Conservation (phyloP, 2,888 invertebrate genomes). For the Aphodius granarius region DNA sequence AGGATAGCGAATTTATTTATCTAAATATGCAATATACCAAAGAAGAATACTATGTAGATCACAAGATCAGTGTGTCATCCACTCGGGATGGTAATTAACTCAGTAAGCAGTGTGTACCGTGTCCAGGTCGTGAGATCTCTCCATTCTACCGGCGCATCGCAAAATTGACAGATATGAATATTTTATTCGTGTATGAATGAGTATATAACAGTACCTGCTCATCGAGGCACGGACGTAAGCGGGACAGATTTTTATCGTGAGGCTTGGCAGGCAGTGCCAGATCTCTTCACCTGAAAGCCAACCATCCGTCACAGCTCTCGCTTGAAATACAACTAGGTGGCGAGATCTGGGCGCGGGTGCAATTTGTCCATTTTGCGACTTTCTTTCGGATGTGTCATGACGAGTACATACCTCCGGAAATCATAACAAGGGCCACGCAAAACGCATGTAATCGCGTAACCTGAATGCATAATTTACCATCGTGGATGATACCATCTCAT, state of each 20-base stretch:
- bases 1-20: too few relatives aligned
- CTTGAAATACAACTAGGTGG: not conserved
- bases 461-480: not conserved
- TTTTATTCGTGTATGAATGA: slow-evolving; percentile 19
- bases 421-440: not conserved
- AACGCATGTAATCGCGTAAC: not conserved
- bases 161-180: slow-evolving; percentile 32
- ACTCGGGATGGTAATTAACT: not conserved
- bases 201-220: slow-evolving; percentile 4
- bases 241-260: not conserved
- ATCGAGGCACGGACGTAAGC: not conserved
- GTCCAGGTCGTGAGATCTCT: slow-evolving; percentile 30
- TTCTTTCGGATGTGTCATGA: not conserved
- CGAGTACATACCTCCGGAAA: not conserved
- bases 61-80: not conserved
- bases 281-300: not conserved
- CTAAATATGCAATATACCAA: too few relatives aligned
- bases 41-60: not conserved
- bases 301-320: not conserved
- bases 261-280: not conserved
- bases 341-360: not conserved
- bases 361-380: not conserved
- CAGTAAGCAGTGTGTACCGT: not conserved
- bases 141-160: slow-evolving; percentile 24
- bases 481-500: not conserved